Base-by-base conservation (phyloP, 2,888 invertebrate species). In the Lepidochrysops patricia region DNA sequence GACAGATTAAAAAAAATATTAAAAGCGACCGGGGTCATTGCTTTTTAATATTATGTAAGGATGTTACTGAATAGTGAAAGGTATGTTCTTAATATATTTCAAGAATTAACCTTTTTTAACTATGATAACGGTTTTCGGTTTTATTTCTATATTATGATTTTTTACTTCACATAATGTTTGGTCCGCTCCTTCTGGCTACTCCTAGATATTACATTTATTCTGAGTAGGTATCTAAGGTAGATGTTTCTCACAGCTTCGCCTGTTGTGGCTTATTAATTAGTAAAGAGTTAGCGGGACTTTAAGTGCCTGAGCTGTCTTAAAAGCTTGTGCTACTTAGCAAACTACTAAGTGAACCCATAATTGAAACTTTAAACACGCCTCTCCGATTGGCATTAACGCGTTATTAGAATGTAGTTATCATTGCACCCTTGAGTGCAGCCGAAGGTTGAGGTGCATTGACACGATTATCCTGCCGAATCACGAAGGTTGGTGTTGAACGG, bases 371-470 rank as follows among this genome's bases (percentile, higher is more conserved):
- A 29, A 29, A 29, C 19, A 3, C 43, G 1, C 9, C 19, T 19
- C 43, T 23, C 43, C 4, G 12, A 43, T 43, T 9, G 23, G 43
- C 23, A 43, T 63, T 35, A 56, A 58, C 50, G 13, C 5, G 37
- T 66, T 60, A 64, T 65, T 64, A 66, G 66, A 68, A 71, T 83
- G 79, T 80, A 82, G 68, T 73, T 73, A 79, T 81, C 83, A 83
- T 84, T 86, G 85, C 87, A 86, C 86, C 87, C 87, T 88, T 88
- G 87, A 87, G 87, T 84, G 87, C 87, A 86, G 68, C 57, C 83
- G 86, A 88, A 88, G 87, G 88, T 87, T 88, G 86, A 76, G 73
- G 88, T 87, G 85, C 88, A 86, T 77, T 89, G 88, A 87, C 88
- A 75, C 76, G 75, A 69, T 67, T 64, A 70, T 82, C 66, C 79